Evolutionary conservation across 2,113 vertebrate species (phyloP).

Genomic region (western clawed frog (Xenopus tropicalis)): DNA sequence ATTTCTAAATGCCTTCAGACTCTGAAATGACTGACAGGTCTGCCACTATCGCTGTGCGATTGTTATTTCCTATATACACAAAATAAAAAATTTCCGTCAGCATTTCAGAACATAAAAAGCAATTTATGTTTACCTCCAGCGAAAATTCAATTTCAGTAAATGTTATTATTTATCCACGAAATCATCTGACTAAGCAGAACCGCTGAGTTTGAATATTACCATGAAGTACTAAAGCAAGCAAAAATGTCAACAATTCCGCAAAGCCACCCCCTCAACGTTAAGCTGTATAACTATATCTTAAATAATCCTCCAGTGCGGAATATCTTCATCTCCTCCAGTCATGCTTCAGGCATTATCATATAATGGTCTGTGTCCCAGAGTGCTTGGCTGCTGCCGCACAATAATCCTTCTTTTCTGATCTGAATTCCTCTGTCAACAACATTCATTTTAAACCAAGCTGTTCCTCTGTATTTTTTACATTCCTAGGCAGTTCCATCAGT

Average conservation of each 20-base stretch:
- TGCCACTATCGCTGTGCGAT: too few relatives aligned
- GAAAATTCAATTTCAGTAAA: slow-evolving; percentile 25
- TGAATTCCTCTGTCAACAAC: slow-evolving; percentile 3
- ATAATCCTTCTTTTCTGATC: slow-evolving; percentile 3
- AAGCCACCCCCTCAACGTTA: neutral
- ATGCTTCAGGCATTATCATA: slow-evolving; percentile 15
- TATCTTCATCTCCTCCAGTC: slow-evolving; percentile 11
- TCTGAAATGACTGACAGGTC: too few relatives aligned
- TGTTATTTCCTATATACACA: too few relatives aligned
- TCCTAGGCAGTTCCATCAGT: too few relatives aligned
- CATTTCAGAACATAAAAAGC: slow-evolving; percentile 7
- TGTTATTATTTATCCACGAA: slow-evolving; percentile 19
- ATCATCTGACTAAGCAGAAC: slow-evolving; percentile 14
- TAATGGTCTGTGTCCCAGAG: neutral
- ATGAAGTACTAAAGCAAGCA: neutral
- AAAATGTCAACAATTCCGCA: too few relatives aligned
- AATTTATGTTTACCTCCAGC: neutral
- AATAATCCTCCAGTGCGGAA: neutral
- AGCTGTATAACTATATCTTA: neutral
- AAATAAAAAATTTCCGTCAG: neutral
- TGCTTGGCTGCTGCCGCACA: neutral
- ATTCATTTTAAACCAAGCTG: slow-evolving; percentile 1
- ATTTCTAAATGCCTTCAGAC: too few relatives aligned
- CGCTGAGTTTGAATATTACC: neutral
- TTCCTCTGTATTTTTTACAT: neutral